Evolutionary conservation across 1,140 invertebrate genomes (phyloP).

Genomic region (Penaeus japonicus): DNA sequence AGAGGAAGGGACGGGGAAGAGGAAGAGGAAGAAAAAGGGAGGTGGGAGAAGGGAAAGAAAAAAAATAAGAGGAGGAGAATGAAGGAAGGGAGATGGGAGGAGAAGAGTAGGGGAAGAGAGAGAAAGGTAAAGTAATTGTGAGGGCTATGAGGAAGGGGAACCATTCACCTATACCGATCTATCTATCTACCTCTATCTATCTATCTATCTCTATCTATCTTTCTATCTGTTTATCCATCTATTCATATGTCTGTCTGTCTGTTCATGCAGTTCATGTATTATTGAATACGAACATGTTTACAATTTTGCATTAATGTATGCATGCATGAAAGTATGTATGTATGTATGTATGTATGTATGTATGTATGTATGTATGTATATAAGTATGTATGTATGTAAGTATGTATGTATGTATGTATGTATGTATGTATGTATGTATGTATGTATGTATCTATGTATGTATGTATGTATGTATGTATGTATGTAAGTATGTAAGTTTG

Average conservation of each 20-base stretch:
- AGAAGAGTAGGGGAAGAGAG: too few species aligned
- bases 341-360: neutral
- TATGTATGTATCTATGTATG: neutral
- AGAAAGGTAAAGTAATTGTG: too few species aligned
- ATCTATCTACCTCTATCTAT: neutral
- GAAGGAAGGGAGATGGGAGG: too few species aligned
- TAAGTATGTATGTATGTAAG: neutral
- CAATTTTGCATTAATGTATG: neutral
- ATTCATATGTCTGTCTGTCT: neutral
- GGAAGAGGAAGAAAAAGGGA: too few species aligned
- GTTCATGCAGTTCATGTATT: too few species aligned
- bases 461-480: neutral
- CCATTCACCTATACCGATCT: too few species aligned
- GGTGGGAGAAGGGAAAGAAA: too few species aligned
- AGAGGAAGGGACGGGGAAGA: too few species aligned
- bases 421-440: neutral
- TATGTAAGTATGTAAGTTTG: neutral
- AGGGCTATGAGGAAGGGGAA: too few species aligned
- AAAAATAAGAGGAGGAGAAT: too few species aligned
- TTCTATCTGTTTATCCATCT: neutral
- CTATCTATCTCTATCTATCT: neutral
- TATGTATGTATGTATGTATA: neutral
- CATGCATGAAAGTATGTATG: neutral
- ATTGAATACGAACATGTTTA: too few species aligned
- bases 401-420: neutral